A percentile compares a stretch with the other conserved stretches of the same genome.
Conservation (phyloP, 2,888 invertebrate genomes). For the Syrphus vitripennis region DNA sequence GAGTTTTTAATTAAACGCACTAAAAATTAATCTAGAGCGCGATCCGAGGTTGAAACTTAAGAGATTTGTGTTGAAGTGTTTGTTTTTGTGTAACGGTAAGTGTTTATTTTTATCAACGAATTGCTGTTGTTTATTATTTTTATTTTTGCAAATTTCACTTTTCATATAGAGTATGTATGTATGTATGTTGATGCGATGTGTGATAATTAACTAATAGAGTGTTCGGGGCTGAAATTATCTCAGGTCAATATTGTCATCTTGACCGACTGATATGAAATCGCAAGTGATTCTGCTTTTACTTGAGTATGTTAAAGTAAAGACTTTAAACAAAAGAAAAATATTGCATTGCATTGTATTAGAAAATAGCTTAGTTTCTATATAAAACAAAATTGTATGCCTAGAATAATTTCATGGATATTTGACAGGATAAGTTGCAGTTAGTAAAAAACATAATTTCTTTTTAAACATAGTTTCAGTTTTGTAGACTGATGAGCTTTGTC, state of each 20-base stretch:
- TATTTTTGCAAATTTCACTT: constrained; percentile 37
- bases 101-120: not conserved
- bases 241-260: constrained; percentile 46
- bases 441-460: too few relatives aligned
- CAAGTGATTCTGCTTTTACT: not conserved
- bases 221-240: constrained; percentile 37
- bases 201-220: constrained; percentile 10
- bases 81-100: not conserved
- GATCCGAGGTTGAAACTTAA: constrained; percentile 23
- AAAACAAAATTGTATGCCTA: too few relatives aligned
- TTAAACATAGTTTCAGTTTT: too few relatives aligned
- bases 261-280: constrained; percentile 28
- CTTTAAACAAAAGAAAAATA: too few relatives aligned
- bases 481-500: too few relatives aligned
- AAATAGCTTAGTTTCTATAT: too few relatives aligned
- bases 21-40: not conserved
- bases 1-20: constrained; percentile 50
- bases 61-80: too few relatives aligned
- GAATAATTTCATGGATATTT: too few relatives aligned
- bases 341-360: too few relatives aligned
- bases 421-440: too few relatives aligned
- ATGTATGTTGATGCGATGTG: constrained; percentile 22
- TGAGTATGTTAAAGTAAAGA: too few relatives aligned
- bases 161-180: too few relatives aligned
- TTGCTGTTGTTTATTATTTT: constrained; percentile 2